These are phyloP conservation scores for Hiodon alosoides DNA, from an alignment of 2,113 vertebrate species.

Conservation along the genomic window DNA sequence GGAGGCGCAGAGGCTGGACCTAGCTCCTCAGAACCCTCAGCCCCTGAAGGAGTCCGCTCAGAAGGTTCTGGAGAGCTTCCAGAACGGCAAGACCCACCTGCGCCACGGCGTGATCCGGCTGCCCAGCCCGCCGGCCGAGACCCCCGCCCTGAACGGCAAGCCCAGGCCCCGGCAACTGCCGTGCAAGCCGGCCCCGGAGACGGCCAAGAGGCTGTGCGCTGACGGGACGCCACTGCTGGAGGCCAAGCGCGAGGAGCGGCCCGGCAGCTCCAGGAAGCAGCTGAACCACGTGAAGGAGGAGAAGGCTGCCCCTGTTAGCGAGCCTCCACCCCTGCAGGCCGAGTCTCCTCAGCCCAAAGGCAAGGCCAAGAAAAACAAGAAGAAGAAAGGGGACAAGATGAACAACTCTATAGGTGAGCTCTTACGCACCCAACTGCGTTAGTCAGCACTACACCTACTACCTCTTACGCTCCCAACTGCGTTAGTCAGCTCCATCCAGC, in stretches of 20 bases:
- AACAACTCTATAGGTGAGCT: conserved; percentile 82
- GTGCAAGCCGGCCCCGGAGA: conserved; percentile 50
- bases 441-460: too few species aligned
- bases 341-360: conserved; percentile 69
- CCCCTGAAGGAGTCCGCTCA: conserved; percentile 67
- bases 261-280: conserved; percentile 62
- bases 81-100: conserved; percentile 75
- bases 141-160: conserved; percentile 44
- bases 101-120: conserved; percentile 66
- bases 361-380: conserved; percentile 84
- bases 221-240: conserved; percentile 57
- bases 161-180: conserved; percentile 65
- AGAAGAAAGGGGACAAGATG: conserved; percentile 88
- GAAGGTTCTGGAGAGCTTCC: conserved; percentile 64
- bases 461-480: too few species aligned
- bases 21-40: conserved; percentile 63
- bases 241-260: conserved; percentile 71
- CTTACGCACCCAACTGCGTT: background rate
- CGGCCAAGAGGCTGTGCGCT: conserved; percentile 55
- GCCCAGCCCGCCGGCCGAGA: conserved; percentile 47
- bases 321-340: conserved; percentile 55
- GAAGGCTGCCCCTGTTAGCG: conserved; percentile 47
- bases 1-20: conserved; percentile 64
- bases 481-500: too few species aligned
- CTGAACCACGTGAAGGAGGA: conserved; percentile 73